phyloP scores from a whole-genome alignment of 1,140 invertebrate genomes.

The Maconellicoccus hirsutus region DNA sequence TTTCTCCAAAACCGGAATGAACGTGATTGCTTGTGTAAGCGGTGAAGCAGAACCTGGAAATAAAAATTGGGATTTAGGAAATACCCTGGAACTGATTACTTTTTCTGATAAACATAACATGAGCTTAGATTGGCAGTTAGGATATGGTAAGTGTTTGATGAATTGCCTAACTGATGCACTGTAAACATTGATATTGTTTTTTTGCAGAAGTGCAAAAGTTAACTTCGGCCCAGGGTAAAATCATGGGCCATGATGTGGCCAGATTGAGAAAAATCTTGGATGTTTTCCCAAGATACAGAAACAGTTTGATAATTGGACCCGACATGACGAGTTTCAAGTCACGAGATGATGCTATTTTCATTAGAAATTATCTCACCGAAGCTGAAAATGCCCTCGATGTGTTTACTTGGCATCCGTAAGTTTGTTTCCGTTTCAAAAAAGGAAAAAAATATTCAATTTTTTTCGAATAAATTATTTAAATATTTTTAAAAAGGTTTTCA shows the following conservation, averaged over 20 bases:
- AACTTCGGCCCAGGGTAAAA: conserved; percentile 27
- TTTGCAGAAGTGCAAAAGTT: neutral
- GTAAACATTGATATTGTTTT: conserved; percentile 28
- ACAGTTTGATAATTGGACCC: conserved; percentile 35
- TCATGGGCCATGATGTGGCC: conserved; percentile 40
- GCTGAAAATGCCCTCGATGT: conserved; percentile 42
- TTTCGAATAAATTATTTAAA: conserved; percentile 29
- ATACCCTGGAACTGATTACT: conserved; percentile 41
- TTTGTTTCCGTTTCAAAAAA: conserved; percentile 27
- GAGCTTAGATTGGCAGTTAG: conserved; percentile 48
- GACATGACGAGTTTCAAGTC: conserved; percentile 35
- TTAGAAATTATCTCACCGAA: conserved; percentile 42
- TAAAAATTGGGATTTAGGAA: conserved; percentile 41
- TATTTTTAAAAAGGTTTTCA: neutral
- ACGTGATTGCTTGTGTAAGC: conserved; percentile 33
- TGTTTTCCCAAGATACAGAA: conserved; percentile 39
- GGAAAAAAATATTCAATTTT: conserved; percentile 27
- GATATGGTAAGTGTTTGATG: conserved; percentile 41
- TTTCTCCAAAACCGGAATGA: conserved; percentile 33
- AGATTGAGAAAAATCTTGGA: conserved; percentile 44
- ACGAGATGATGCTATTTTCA: conserved; percentile 39
- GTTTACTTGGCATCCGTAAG: conserved; percentile 51
- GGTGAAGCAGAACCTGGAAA: neutral
- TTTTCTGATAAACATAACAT: conserved; percentile 43
- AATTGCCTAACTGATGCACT: conserved; percentile 35